Conservation (phyloP, 2,113 vertebrate species). For the Platysternon megacephalum region DNA sequence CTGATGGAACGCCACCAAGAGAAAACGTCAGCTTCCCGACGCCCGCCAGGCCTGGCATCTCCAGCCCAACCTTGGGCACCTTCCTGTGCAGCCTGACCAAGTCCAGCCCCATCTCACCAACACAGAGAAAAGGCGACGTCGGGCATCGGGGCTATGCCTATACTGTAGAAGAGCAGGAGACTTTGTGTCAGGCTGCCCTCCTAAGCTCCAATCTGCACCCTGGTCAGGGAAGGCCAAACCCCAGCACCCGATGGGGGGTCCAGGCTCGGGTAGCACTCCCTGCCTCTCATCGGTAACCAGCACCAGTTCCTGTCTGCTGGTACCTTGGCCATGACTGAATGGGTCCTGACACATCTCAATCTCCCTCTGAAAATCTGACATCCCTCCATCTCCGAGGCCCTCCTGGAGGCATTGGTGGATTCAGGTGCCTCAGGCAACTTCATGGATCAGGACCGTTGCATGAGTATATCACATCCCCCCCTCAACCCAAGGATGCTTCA, state of each 20-base stretch:
- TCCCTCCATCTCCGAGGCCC: background rate
- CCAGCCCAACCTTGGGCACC: background rate
- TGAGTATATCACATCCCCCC: too few species aligned
- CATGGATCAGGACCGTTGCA: too few species aligned
- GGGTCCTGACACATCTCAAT: too few species aligned
- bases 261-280: background rate
- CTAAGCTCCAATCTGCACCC: too few species aligned
- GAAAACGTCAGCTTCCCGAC: background rate
- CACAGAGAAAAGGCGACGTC: background rate
- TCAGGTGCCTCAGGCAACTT: background rate
- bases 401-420: background rate
- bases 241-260: background rate
- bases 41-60: background rate
- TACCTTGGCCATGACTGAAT: background rate
- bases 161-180: background rate
- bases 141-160: background rate
- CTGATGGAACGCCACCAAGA: background rate
- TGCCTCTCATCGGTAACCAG: background rate
- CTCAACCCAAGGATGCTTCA: background rate
- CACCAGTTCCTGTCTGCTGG: background rate
- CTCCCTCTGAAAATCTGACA: background rate
- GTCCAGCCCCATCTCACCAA: background rate
- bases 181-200: background rate
- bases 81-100: background rate
- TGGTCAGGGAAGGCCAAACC: background rate